These are phyloP conservation scores for Drosophila colorata DNA, from an alignment of 2,888 invertebrate genomes.

Conservation along the genomic window DNA sequence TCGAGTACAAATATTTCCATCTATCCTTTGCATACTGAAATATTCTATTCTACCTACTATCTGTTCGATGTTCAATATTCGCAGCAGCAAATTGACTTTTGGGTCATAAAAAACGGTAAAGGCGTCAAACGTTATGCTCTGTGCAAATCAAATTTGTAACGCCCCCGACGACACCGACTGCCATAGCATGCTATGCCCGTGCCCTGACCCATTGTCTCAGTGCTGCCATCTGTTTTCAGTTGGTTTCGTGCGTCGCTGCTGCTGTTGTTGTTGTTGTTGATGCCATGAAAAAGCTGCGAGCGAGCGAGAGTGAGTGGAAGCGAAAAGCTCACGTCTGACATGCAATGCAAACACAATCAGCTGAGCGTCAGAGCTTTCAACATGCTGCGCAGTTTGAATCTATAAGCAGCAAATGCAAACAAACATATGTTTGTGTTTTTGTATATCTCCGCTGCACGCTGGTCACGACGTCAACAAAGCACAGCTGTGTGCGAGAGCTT, in stretches of 20 bases:
- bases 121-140: conserved; percentile 47
- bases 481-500: conserved; percentile 58
- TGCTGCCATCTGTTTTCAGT: conserved; percentile 68
- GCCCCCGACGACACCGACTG: conserved; percentile 8
- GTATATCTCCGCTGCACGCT: conserved; percentile 14
- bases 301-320: neutral
- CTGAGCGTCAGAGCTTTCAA: conserved; percentile 64
- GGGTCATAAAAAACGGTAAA: conserved; percentile 34
- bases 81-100: conserved; percentile 49
- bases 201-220: conserved; percentile 42
- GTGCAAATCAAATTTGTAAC: conserved; percentile 63
- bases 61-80: conserved; percentile 16
- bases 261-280: conserved; percentile 22
- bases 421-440: conserved; percentile 65
- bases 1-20: conserved; percentile 31
- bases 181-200: conserved; percentile 1
- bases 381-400: conserved; percentile 70
- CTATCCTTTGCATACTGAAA: conserved; percentile 12
- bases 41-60: conserved; percentile 3
- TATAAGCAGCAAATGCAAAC: conserved; percentile 60
- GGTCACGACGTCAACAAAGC: conserved; percentile 46
- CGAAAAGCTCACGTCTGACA: conserved; percentile 39
- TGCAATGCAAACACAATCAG: conserved; percentile 69
- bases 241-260: conserved; percentile 20
- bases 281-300: conserved; percentile 38